phyloP scores from a whole-genome alignment of 1,140 invertebrate genomes.

The Nomia melanderi region DNA sequence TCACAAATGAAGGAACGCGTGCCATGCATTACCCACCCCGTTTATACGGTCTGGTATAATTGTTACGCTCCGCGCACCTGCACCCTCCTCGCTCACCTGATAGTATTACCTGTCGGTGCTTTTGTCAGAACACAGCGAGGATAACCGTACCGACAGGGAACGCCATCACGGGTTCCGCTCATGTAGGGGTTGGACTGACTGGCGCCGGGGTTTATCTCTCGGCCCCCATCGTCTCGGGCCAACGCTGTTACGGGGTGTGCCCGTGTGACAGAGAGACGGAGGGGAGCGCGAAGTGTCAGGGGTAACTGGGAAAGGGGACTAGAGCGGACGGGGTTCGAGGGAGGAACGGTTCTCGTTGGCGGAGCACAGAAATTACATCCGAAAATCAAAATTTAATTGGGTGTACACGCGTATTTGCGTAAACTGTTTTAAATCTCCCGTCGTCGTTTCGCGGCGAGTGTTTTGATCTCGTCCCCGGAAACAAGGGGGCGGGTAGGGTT shows the following conservation, averaged over 20 bases:
- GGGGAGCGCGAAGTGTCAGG: conserved; percentile 9
- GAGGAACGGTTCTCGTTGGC: neutral
- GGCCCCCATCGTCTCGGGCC: conserved; percentile 67
- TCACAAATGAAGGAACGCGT: conserved; percentile 7
- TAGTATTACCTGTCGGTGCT: conserved; percentile 29
- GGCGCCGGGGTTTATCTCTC: conserved; percentile 73
- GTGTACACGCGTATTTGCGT: too few relatives aligned
- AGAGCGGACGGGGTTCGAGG: neutral
- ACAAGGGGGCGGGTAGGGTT: neutral
- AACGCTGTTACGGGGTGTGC: conserved; percentile 64
- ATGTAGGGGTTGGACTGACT: conserved; percentile 64
- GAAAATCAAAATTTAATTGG: neutral
- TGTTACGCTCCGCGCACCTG: neutral
- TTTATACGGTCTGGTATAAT: neutral
- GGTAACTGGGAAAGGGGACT: neutral
- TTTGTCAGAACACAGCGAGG: too few relatives aligned
- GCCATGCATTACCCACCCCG: neutral
- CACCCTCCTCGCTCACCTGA: neutral
- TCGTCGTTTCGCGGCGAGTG: too few relatives aligned
- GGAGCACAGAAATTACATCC: conserved; percentile 8
- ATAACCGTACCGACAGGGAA: too few relatives aligned
- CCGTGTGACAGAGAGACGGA: neutral
- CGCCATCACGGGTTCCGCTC: conserved; percentile 27
- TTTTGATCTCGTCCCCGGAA: neutral
- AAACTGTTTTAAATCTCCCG: too few relatives aligned